A percentile compares a stretch with the other conserved stretches of the same genome.
phyloP scores from a whole-genome alignment of 2,888 invertebrate genomes.

The Habrosyne pyritoides region DNA sequence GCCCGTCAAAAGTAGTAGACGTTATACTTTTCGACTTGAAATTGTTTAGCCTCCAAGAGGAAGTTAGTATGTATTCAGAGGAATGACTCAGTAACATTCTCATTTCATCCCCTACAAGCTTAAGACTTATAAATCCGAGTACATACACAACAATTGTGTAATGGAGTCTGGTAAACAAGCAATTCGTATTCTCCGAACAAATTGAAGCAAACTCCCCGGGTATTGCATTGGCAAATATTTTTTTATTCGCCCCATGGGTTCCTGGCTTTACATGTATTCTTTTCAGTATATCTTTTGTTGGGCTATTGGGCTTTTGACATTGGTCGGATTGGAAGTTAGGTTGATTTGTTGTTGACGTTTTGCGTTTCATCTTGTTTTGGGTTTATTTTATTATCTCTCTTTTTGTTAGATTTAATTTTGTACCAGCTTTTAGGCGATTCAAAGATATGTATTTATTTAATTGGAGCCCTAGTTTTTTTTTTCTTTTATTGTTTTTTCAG shows the following conservation, averaged over 20 bases:
- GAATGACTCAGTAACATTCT: background rate
- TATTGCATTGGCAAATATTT: constrained; percentile 12
- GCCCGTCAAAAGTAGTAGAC: too few species aligned
- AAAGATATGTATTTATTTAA: too few species aligned
- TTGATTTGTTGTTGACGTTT: background rate
- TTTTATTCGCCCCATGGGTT: constrained; percentile 6
- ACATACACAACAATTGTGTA: constrained; percentile 4
- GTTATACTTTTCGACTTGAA: too few species aligned
- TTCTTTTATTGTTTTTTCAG: too few species aligned
- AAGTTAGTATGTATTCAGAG: too few species aligned
- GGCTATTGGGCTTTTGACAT: constrained; percentile 5
- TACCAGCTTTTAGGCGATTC: too few species aligned
- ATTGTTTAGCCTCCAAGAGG: too few species aligned
- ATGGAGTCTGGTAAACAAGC: constrained; percentile 10
- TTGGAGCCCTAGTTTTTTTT: too few species aligned
- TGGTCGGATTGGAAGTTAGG: background rate
- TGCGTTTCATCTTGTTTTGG: background rate
- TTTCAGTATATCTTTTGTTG: background rate
- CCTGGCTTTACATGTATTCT: background rate
- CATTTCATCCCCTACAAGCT: background rate
- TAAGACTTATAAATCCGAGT: constrained; percentile 7
- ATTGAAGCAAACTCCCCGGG: constrained; percentile 7
- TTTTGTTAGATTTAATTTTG: too few species aligned
- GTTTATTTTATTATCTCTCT: too few species aligned
- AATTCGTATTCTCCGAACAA: constrained; percentile 14